Evolutionary conservation across 2,113 vertebrate species (phyloP), one percentile per base, ranked within the genome.

Genomic region (Ginglymostoma cirratum): DNA sequence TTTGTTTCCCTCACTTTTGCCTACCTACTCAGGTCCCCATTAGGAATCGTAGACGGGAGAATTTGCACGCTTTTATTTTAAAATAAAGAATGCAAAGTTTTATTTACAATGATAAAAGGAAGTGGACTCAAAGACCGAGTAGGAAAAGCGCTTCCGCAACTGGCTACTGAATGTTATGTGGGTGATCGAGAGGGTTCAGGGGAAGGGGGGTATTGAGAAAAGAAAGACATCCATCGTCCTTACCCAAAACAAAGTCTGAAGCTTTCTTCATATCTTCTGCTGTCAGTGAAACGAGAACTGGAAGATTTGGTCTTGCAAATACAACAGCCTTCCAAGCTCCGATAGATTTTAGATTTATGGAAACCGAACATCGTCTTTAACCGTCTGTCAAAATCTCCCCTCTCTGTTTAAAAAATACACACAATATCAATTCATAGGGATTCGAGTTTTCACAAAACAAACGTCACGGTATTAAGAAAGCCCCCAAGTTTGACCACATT

Each of bases 231-330:
- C 27, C 85, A 89, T 67, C 17, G 15, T 3, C 85, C 97, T 97
- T 96, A 98, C 98, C 98, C 98, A 96, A 98, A 98, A 96, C 98
- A 98, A 76, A 98, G 97, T 65, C 97, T 97, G 97, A 98, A 98
- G 3, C 97, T 98, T 96, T 98, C 98, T 55, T 98, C 98, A 96
- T 98, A 98, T 96, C 98, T 97, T 83, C 98, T 97, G 97, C 98
- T 98, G 98, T 98, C 98, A 96, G 98, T 98, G 96, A 98, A 98
- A 21, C 98, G 97, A 70, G 98, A 98, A 61, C 98, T 98, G 96
- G 98, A 98, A 17, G 98, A 98, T 97, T 98, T 98, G 96, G 98
- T 98, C 96, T 98, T 98, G 96, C 98, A 98, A 96, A 98, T 98
- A 96, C 98, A 98, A 96, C 98, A 98, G 94, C 98, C 98, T 24